These are phyloP conservation scores for Myotis davidii DNA, from an alignment of 2,113 vertebrate species.

Conservation along the genomic window DNA sequence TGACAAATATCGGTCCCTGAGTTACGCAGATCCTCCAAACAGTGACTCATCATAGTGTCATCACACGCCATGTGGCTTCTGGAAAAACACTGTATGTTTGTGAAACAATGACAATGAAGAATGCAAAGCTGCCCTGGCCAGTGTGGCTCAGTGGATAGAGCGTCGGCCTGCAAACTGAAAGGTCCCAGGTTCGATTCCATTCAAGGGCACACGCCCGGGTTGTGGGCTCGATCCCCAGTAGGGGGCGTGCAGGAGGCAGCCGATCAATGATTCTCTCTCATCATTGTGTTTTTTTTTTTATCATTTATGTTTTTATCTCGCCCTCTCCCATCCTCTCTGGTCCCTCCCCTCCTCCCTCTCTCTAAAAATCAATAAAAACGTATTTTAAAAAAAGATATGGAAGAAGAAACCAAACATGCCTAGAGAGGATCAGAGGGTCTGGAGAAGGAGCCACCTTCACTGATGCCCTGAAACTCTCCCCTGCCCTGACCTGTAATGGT, in stretches of 20 bases:
- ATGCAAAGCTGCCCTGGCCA: too few relatives aligned
- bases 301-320: neutral
- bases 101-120: neutral
- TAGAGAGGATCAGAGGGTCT: neutral
- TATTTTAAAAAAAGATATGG: too few relatives aligned
- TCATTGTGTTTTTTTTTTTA: too few relatives aligned
- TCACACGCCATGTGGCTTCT: neutral
- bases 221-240: too few relatives aligned
- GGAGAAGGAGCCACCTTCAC: neutral
- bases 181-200: too few relatives aligned
- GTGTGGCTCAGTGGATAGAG: too few relatives aligned
- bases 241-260: too few relatives aligned
- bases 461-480: neutral
- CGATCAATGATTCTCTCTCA: too few relatives aligned
- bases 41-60: neutral
- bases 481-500: neutral
- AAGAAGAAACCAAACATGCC: neutral
- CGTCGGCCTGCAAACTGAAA: too few relatives aligned
- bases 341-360: neutral
- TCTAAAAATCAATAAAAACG: neutral
- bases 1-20: neutral
- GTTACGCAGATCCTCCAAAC: neutral
- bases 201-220: too few relatives aligned
- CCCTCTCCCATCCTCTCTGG: too few relatives aligned
- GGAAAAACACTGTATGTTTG: neutral